Base-by-base conservation (phyloP, 2,888 invertebrate species). In the Pardosa pseudoannulata region DNA sequence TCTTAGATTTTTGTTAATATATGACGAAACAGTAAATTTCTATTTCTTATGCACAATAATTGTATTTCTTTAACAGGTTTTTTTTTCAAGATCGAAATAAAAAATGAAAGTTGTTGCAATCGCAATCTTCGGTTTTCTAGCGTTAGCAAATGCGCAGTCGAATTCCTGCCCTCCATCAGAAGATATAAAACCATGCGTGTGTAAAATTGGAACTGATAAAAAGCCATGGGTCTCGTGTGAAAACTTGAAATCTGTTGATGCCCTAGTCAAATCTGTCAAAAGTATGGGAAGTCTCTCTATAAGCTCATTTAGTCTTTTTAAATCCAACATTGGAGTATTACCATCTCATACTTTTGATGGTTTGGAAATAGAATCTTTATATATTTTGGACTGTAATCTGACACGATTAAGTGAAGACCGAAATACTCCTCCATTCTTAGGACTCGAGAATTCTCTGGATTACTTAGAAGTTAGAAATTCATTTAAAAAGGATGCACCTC, bases 151-250 rank as follows among this genome's bases (percentile, higher is more conserved):
- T 1, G 50, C 70, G 31, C 62, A 56, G 5, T 9, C 28, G 7
- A 62, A n/a, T 31, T 0, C 13, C 0, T 86, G 79, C 13, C 85
- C 79, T 29, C 67, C 74, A 0, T 50, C 39, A 0, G 85, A 79
- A n/a, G 74, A 68, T 31, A 79, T 79, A 16, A 79, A 79, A 19
- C 85, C 85, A 23, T 86, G 85, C n/a, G 11, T 39, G 2, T 86
- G 85, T n/a, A 41, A 28, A 28, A 46, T 27, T 6, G 68, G 27
- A 23, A 29, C 2, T 1, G 29, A 56, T 31, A 28, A n/a, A 11
- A 64, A 31, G 28, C 32, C 50, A 16, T 73, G 23, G 31, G 29
- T 79, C 2, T 29, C 62, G 19, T 86, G 85, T 29, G 64, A 79
- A 32, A 74, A 79, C n/a, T 27, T 86, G 9, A 64, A 1, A 7